Evolutionary conservation across 2,113 vertebrate species (phyloP).

Genomic region (Pavo muticus): DNA sequence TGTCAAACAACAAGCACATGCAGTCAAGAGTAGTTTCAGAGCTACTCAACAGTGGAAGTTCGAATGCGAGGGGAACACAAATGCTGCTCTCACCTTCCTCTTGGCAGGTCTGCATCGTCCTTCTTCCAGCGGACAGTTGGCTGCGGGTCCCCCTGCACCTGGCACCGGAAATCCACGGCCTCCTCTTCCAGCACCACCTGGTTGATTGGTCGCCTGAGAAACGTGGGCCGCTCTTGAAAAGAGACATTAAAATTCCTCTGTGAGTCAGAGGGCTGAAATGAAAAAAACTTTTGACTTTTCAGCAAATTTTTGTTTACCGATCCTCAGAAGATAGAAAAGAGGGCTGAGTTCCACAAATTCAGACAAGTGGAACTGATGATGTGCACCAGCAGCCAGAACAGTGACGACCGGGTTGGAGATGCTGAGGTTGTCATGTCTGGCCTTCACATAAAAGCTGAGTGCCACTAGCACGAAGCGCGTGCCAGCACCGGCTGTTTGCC

Average conservation of each 20-base stretch:
- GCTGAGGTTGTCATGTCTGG: fast-evolving
- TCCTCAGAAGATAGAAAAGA: not conserved
- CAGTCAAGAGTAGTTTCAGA: not conserved
- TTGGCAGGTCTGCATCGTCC: conserved; percentile 91
- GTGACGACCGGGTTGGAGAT: not conserved
- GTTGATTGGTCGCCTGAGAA: conserved; percentile 95
- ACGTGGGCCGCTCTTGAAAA: conserved; percentile 91
- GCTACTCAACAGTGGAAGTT: not conserved
- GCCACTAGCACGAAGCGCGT: not conserved
- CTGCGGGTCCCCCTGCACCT: conserved; percentile 95
- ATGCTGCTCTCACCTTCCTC: conserved; percentile 86
- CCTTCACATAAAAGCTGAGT: not conserved
- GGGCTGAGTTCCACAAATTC: conserved; percentile 36
- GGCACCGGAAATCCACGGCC: conserved; percentile 94
- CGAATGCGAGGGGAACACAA: not conserved
- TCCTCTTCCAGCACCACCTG: conserved; percentile 98
- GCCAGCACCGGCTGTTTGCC: not conserved
- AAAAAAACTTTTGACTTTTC: conserved; percentile 21
- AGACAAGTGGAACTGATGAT: conserved; percentile 31
- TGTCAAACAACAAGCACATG: not conserved
- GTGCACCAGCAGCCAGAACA: not conserved
- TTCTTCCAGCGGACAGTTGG: conserved; percentile 96
- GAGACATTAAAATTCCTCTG: conserved; percentile 44
- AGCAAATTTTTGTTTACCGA: not conserved
- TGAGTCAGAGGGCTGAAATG: conserved; percentile 16